phyloP scores from a whole-genome alignment of 2,113 vertebrate genomes.

The Mustelus asterias region DNA sequence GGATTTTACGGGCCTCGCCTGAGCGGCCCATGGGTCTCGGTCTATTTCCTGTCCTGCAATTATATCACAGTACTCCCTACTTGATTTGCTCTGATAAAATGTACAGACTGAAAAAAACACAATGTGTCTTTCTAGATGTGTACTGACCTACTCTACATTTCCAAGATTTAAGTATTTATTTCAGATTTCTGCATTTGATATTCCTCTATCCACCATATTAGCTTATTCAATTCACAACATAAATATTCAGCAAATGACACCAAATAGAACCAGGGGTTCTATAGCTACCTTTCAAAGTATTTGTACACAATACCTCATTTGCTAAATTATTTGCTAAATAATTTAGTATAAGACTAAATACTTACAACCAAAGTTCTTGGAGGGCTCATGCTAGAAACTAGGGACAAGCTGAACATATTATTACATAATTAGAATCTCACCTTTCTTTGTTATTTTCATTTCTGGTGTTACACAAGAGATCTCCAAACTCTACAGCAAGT shows the following conservation, averaged over 20 bases:
- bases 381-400: not conserved
- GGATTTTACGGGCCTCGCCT: too few relatives aligned
- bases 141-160: not conserved
- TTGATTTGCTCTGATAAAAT: not conserved
- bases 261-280: not conserved
- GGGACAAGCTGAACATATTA: not conserved
- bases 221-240: not conserved
- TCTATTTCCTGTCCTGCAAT: too few relatives aligned
- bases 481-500: conserved; percentile 70
- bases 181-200: not conserved
- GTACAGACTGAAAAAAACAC: not conserved
- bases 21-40: too few relatives aligned
- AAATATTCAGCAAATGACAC: not conserved
- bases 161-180: too few relatives aligned
- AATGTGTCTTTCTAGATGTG: not conserved
- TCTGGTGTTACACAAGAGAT: conserved; percentile 63
- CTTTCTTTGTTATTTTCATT: conserved; percentile 59
- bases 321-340: not conserved
- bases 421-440: conserved; percentile 54
- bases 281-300: not conserved
- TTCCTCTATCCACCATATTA: not conserved
- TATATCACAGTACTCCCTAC: not conserved
- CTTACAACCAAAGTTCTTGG: not conserved
- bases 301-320: not conserved
- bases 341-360: not conserved